A percentile compares a stretch with the other conserved stretches of the same genome.
phyloP scores from a whole-genome alignment of 2,888 invertebrate species.

The Platycnemis pennipes region DNA sequence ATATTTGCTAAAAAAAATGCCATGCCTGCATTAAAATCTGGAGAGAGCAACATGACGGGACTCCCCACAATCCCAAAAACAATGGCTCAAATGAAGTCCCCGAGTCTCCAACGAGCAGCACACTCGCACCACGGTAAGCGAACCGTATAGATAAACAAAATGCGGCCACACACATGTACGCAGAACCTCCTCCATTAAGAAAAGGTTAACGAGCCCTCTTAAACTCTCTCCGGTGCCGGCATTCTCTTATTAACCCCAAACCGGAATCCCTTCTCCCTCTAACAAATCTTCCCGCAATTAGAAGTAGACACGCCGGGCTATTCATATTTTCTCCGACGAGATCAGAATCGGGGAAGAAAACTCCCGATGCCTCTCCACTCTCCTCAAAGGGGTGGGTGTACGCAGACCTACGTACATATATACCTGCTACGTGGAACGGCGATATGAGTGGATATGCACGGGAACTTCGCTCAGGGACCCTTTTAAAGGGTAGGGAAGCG shows the following conservation, averaged over 20 bases:
- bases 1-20: too few relatives aligned
- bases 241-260: conserved; percentile 23
- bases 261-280: conserved; percentile 22
- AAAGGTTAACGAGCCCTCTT: conserved; percentile 11
- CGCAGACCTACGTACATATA: not conserved
- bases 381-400: not conserved
- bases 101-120: too few relatives aligned
- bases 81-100: too few relatives aligned
- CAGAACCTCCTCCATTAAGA: not conserved
- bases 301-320: conserved; percentile 26
- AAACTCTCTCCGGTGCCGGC: not conserved
- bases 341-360: conserved; percentile 37
- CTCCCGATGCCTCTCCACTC: not conserved
- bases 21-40: too few relatives aligned
- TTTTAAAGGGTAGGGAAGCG: not conserved
- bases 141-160: not conserved
- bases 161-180: not conserved
- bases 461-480: too few relatives aligned
- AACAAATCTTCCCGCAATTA: conserved; percentile 18
- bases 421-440: too few relatives aligned
- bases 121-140: not conserved
- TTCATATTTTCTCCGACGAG: conserved; percentile 48
- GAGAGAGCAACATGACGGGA: too few relatives aligned
- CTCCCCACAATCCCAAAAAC: too few relatives aligned
- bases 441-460: too few relatives aligned